Conservation (phyloP, 2,113 vertebrate species). For the Girardinichthys multiradiatus region DNA sequence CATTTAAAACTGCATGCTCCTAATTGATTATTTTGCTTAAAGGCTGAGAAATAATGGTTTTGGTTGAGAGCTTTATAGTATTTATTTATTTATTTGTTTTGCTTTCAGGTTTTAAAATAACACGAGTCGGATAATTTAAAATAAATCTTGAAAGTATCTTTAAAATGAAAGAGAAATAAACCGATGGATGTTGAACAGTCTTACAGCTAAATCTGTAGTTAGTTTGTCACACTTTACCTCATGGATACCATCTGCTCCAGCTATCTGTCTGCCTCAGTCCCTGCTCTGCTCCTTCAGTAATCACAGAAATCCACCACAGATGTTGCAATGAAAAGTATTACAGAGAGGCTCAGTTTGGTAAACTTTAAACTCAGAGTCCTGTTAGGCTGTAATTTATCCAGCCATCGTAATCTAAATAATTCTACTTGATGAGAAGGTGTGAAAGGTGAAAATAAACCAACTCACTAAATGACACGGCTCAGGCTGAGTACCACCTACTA, state of each 20-base stretch:
- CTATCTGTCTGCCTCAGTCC: too few species aligned
- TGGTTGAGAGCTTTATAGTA: background rate
- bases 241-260: background rate
- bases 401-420: background rate
- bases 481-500: background rate
- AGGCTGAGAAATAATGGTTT: background rate
- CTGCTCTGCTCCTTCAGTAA: background rate
- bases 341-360: background rate
- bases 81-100: too few species aligned
- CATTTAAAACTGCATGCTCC: background rate
- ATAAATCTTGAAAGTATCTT: too few species aligned
- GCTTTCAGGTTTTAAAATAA: too few species aligned
- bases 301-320: background rate
- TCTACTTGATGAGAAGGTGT: slow-evolving; percentile 2
- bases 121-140: too few species aligned
- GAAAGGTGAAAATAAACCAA: slow-evolving; percentile 1
- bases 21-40: background rate
- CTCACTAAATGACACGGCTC: slow-evolving; percentile 1
- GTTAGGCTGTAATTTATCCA: background rate
- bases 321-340: background rate
- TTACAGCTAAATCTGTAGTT: background rate
- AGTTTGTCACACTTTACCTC: too few species aligned
- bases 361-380: background rate
- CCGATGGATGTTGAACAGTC: background rate
- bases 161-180: background rate